Conservation (phyloP, 2,113 vertebrate genomes). For the Carlito syrichta region DNA sequence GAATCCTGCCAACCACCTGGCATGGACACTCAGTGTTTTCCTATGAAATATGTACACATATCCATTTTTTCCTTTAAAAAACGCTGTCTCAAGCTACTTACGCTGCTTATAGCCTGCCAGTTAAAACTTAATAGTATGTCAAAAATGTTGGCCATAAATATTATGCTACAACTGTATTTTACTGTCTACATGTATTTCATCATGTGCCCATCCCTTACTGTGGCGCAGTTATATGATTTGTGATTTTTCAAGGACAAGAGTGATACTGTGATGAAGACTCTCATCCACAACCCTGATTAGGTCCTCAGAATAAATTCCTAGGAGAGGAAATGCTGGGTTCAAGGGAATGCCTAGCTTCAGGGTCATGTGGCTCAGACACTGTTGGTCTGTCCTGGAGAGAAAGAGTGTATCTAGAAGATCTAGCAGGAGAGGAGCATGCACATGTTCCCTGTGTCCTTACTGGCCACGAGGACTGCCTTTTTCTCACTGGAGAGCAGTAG, state of each 20-base stretch:
- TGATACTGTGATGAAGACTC: background rate
- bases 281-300: background rate
- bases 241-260: background rate
- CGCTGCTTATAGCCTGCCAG: background rate
- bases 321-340: background rate
- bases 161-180: background rate
- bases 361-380: background rate
- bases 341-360: too few relatives aligned
- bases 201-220: background rate
- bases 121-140: background rate
- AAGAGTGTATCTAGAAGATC: background rate
- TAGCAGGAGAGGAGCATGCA: background rate
- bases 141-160: background rate
- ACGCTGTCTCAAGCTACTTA: too few relatives aligned
- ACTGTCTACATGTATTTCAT: background rate
- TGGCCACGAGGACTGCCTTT: background rate
- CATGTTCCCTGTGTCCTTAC: accelerated
- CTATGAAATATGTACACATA: background rate
- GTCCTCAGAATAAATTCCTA: background rate
- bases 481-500: background rate
- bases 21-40: background rate
- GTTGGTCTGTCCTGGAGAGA: background rate
- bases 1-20: background rate
- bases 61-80: background rate
- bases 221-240: background rate